A percentile compares a stretch with the other conserved stretches of the same genome.
These are phyloP conservation scores for Agelaius tricolor DNA, from an alignment of 2,113 vertebrate genomes.

Conservation along the genomic window DNA sequence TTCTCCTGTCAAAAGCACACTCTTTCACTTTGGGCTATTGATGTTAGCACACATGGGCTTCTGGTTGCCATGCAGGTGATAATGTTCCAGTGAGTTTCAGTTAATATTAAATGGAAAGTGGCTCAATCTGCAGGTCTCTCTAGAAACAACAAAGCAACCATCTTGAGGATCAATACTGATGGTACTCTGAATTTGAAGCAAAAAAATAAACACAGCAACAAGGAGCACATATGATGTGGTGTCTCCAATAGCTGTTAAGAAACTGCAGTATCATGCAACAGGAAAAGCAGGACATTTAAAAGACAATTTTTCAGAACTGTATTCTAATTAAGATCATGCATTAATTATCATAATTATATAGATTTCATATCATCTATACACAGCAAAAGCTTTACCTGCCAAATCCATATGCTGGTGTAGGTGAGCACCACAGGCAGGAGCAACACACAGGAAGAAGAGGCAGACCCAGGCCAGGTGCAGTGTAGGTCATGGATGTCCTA, in stretches of 20 bases:
- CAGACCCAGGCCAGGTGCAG: background rate
- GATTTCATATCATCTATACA: background rate
- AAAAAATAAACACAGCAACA: background rate
- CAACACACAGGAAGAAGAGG: background rate
- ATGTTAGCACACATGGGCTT: background rate
- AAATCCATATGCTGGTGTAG: background rate
- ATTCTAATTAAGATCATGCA: background rate
- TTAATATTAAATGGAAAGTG: slow-evolving; percentile 30
- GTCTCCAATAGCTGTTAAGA: background rate
- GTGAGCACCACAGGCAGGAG: background rate
- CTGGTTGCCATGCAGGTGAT: slow-evolving; percentile 22
- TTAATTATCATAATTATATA: background rate
- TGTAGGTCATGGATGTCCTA: background rate
- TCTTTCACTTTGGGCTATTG: background rate
- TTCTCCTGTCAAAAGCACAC: background rate
- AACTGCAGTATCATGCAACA: background rate
- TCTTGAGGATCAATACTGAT: slow-evolving; percentile 33
- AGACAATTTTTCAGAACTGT: background rate
- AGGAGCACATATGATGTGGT: background rate
- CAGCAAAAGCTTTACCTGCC: background rate
- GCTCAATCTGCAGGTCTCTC: background rate
- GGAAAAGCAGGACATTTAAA: background rate
- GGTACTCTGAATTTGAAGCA: background rate
- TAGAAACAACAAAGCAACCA: background rate
- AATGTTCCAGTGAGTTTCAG: background rate